Percentiles rank a stretch among this genome's conserved stretches.
phyloP scores from a whole-genome alignment of 1,140 invertebrate species.

The Pantala flavescens region DNA sequence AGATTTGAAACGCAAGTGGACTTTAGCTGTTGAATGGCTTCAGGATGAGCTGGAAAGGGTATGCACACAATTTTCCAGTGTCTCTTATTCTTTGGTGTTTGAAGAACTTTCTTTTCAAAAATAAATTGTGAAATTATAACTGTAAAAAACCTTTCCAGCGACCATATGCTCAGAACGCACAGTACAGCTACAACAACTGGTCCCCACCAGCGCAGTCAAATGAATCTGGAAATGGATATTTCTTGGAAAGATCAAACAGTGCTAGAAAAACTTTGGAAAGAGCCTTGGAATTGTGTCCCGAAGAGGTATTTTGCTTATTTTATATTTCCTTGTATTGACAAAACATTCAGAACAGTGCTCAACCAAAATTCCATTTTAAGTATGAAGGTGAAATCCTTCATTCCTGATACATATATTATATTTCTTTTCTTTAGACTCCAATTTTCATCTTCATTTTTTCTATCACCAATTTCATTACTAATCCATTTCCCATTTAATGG shows the following conservation, averaged over 20 bases:
- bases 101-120: neutral
- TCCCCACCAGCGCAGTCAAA: slow-evolving; percentile 89
- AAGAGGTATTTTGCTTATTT: slow-evolving; percentile 46
- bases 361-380: too few relatives aligned
- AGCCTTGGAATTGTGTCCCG: slow-evolving; percentile 70
- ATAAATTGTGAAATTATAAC: too few relatives aligned
- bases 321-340: too few relatives aligned
- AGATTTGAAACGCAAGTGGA: slow-evolving; percentile 78
- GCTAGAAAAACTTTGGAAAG: slow-evolving; percentile 80
- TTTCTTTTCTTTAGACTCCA: too few relatives aligned
- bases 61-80: slow-evolving; percentile 14
- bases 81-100: neutral
- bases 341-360: too few relatives aligned
- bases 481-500: too few relatives aligned
- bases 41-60: slow-evolving; percentile 86
- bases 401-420: too few relatives aligned
- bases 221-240: slow-evolving; percentile 90
- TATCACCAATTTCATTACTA: too few relatives aligned
- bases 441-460: too few relatives aligned
- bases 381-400: too few relatives aligned
- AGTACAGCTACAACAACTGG: slow-evolving; percentile 84
- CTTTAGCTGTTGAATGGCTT: slow-evolving; percentile 81
- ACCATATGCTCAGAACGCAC: slow-evolving; percentile 51
- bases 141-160: slow-evolving; percentile 32
- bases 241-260: slow-evolving; percentile 85